Evolutionary conservation across 2,113 vertebrate species (phyloP).

Genomic region (Coryphaenoides rupestris): DNA sequence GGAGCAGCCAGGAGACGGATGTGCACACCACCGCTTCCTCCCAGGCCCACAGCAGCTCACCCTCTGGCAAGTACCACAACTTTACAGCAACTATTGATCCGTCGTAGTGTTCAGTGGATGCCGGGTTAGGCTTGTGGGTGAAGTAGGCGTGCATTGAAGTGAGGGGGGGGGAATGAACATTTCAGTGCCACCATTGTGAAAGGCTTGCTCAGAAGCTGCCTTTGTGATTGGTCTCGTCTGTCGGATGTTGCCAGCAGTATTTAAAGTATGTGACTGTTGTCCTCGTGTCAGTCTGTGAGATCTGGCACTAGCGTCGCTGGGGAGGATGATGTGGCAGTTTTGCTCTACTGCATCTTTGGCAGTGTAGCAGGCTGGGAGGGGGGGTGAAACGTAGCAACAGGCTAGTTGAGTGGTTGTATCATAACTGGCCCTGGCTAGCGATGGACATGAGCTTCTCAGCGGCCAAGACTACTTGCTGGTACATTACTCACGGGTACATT

Average conservation of each 20-base stretch:
- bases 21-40: conserved; percentile 50
- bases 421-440: too few species aligned
- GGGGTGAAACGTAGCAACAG: conserved; percentile 16
- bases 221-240: not conserved
- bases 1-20: conserved; percentile 93
- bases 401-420: not conserved
- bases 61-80: conserved; percentile 83
- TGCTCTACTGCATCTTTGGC: conserved; percentile 48
- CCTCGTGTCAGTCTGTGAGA: conserved; percentile 20
- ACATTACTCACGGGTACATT: too few species aligned
- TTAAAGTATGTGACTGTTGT: conserved; percentile 20
- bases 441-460: too few species aligned
- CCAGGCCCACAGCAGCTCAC: conserved; percentile 80
- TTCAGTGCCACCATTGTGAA: too few species aligned
- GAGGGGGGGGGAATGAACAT: too few species aligned
- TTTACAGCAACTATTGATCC: not conserved
- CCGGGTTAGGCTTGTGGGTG: too few species aligned
- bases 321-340: conserved; percentile 71
- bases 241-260: conserved; percentile 9
- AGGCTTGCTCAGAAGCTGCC: too few species aligned
- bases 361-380: conserved; percentile 2
- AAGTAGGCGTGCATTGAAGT: too few species aligned
- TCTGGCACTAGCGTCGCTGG: conserved; percentile 40
- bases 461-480: too few species aligned
- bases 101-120: too few species aligned